Percentiles rank a stretch among this genome's conserved stretches.
phyloP scores from a whole-genome alignment of 2,888 invertebrate species.

The Agonopterix arenella region DNA sequence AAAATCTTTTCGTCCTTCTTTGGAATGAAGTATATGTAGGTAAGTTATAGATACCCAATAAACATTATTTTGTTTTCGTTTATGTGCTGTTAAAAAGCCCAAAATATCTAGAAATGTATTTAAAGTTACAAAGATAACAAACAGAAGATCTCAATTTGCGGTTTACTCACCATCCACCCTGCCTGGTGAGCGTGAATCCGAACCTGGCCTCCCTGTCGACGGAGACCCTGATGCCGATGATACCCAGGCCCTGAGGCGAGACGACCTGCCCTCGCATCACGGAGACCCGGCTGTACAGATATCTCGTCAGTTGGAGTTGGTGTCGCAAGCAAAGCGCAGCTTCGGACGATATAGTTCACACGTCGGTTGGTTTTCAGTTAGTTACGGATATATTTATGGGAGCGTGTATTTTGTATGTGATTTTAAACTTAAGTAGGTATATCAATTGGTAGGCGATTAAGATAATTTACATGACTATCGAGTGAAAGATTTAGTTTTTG shows the following conservation, averaged over 20 bases:
- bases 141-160: too few species aligned
- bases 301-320: constrained; percentile 43
- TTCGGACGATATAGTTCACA: neutral
- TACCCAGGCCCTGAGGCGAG: constrained; percentile 94
- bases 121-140: too few species aligned
- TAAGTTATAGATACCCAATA: too few species aligned
- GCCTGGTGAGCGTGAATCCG: constrained; percentile 96
- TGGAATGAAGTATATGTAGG: too few species aligned
- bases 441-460: too few species aligned
- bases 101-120: too few species aligned
- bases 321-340: neutral
- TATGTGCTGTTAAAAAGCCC: too few species aligned
- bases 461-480: too few species aligned
- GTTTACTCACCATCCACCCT: constrained; percentile 93
- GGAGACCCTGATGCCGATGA: constrained; percentile 97
- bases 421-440: too few species aligned
- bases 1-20: too few species aligned
- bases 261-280: constrained; percentile 99
- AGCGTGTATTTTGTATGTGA: neutral
- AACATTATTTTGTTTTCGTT: too few species aligned
- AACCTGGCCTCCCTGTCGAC: constrained; percentile 95
- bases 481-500: too few species aligned
- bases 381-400: neutral
- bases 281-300: constrained; percentile 93
- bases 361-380: neutral